These are phyloP conservation scores for Chiropotes sagulatus DNA, from an alignment of 2,797 vertebrate species.

Conservation along the genomic window DNA sequence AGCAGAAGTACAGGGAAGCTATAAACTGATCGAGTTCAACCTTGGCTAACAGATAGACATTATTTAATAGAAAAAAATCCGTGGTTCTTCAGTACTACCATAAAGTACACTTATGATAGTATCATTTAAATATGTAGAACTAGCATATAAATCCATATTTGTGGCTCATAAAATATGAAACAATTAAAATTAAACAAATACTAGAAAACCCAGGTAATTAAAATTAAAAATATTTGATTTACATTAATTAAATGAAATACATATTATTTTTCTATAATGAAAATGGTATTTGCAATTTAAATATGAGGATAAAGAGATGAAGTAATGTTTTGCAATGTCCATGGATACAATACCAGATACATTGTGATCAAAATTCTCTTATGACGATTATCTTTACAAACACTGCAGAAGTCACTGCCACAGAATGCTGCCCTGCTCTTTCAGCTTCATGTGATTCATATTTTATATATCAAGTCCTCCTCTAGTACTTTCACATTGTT, in stretches of 20 bases:
- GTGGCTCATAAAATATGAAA: neutral
- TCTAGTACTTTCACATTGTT: neutral
- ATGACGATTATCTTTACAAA: neutral
- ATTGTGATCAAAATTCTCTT: neutral
- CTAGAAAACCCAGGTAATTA: neutral
- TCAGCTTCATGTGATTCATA: neutral
- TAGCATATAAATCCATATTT: neutral
- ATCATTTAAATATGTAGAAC: neutral
- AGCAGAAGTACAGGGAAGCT: neutral
- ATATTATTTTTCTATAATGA: neutral
- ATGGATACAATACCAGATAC: neutral
- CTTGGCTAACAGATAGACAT: neutral
- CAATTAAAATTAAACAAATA: neutral
- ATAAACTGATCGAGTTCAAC: neutral
- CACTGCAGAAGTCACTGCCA: neutral
- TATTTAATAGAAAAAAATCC: neutral
- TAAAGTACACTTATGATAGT: neutral
- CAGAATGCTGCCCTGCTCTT: neutral
- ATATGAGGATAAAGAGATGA: neutral
- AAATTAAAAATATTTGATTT: neutral
- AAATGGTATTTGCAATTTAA: neutral
- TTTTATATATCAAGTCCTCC: neutral
- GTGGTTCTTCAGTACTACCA: neutral
- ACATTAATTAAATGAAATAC: neutral
- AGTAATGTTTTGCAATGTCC: neutral